A percentile compares a stretch with the other conserved stretches of the same genome.
phyloP scores from a whole-genome alignment of 2,797 vertebrate genomes.

The Syngnathus acus region DNA sequence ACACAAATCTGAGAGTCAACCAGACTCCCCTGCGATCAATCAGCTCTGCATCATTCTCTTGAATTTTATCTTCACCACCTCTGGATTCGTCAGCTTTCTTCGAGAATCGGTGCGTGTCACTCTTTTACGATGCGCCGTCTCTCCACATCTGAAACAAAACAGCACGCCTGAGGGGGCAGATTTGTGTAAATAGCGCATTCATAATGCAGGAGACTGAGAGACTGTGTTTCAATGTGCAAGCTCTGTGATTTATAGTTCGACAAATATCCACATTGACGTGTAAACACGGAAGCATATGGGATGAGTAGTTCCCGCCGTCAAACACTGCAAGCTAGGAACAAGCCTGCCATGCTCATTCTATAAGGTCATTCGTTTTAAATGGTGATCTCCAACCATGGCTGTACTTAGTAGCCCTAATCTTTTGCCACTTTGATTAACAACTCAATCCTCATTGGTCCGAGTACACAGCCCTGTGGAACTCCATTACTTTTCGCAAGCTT shows the following conservation, averaged over 20 bases:
- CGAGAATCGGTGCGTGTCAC: constrained; percentile 1
- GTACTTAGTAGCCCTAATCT: not conserved
- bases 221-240: constrained; percentile 29
- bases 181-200: constrained; percentile 48
- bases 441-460: not conserved
- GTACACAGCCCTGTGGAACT: not conserved
- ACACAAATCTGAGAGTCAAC: not conserved
- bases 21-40: constrained; percentile 4
- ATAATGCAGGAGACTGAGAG: constrained; percentile 43
- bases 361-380: not conserved
- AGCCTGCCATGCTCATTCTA: not conserved
- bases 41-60: constrained; percentile 11
- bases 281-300: not conserved
- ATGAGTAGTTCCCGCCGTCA: not conserved
- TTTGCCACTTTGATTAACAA: not conserved
- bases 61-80: constrained; percentile 15
- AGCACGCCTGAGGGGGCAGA: constrained; percentile 21
- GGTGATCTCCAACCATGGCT: not conserved
- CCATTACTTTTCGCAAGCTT: not conserved
- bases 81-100: constrained; percentile 3
- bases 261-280: constrained; percentile 10
- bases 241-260: constrained; percentile 23
- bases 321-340: not conserved
- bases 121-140: constrained; percentile 20
- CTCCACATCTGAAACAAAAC: constrained; percentile 30